phyloP scores from a whole-genome alignment of 2,113 vertebrate genomes.

The Micronisus gabar region DNA sequence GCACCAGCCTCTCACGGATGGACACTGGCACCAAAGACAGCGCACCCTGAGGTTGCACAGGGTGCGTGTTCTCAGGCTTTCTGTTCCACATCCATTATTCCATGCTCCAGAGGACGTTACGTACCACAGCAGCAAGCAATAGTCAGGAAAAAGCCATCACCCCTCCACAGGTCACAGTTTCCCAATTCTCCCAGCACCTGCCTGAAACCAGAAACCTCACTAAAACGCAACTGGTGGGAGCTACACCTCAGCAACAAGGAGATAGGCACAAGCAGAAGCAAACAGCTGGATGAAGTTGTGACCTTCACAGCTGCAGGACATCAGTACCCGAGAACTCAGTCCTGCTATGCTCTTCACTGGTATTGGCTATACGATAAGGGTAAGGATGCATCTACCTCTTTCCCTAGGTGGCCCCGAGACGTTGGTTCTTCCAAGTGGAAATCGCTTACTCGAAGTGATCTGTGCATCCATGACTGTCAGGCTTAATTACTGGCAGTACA shows the following conservation, averaged over 20 bases:
- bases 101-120: rapidly evolving
- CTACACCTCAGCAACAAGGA: neutral
- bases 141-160: neutral
- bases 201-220: neutral
- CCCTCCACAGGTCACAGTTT: neutral
- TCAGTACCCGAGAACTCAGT: neutral
- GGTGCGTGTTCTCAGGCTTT: neutral
- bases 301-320: neutral
- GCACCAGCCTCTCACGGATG: neutral
- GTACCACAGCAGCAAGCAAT: neutral
- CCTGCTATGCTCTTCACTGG: neutral
- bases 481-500: neutral
- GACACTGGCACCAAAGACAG: neutral
- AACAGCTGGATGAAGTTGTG: neutral
- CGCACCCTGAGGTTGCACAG: neutral
- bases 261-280: neutral
- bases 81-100: neutral
- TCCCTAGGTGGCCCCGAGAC: neutral
- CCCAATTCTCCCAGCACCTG: neutral
- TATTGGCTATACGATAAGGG: neutral
- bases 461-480: neutral
- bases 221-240: neutral
- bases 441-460: neutral
- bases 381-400: neutral
- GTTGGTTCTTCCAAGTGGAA: neutral